Conservation (phyloP, 2,888 invertebrate genomes). For the Lamproptera curius region DNA sequence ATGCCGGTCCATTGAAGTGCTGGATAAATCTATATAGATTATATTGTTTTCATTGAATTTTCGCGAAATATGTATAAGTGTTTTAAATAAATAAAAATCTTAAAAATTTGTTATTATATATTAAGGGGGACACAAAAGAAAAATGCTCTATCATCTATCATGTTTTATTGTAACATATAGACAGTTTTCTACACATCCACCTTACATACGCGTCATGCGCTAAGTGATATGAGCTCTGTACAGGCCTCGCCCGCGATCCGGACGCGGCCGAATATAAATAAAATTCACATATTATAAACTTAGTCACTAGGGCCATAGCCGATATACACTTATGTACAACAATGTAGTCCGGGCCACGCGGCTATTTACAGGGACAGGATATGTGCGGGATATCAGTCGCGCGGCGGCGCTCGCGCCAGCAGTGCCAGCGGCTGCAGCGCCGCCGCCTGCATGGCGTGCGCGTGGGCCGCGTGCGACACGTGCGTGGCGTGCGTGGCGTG, state of each 20-base stretch:
- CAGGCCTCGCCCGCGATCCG: constrained; percentile 33
- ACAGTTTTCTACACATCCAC: constrained; percentile 72
- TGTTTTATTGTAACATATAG: constrained; percentile 74
- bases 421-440: constrained; percentile 49
- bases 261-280: constrained; percentile 36
- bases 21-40: too few relatives aligned
- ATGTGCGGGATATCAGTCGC: constrained; percentile 53
- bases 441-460: constrained; percentile 71
- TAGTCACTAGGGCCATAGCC: constrained; percentile 24
- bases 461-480: constrained; percentile 55
- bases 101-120: too few relatives aligned
- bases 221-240: constrained; percentile 70
- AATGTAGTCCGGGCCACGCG: constrained; percentile 22
- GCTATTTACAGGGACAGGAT: constrained; percentile 34
- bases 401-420: constrained; percentile 53
- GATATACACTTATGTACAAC: constrained; percentile 21
- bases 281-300: constrained; percentile 36
- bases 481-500: constrained; percentile 69
- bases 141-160: constrained; percentile 53
- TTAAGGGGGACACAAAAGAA: constrained; percentile 42
- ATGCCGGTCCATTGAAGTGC: too few relatives aligned
- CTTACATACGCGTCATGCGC: constrained; percentile 62
- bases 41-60: too few relatives aligned
- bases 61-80: too few relatives aligned
- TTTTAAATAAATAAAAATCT: too few relatives aligned